phyloP scores from a whole-genome alignment of 2,888 invertebrate genomes.

The Cephus runcator region DNA sequence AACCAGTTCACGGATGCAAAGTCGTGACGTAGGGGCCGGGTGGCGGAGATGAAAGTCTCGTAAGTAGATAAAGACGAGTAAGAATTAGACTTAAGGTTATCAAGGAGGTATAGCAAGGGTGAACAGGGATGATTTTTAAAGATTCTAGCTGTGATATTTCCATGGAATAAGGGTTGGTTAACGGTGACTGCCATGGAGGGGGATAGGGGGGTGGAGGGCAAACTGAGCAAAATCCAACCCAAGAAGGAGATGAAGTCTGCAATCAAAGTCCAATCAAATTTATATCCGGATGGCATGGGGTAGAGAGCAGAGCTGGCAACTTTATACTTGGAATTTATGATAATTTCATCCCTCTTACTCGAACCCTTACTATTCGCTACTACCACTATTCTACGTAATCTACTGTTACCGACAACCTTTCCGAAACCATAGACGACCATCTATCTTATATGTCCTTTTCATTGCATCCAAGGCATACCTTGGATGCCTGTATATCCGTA shows the following conservation, averaged over 20 bases:
- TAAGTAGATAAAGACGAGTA: not conserved
- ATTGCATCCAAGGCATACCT: not conserved
- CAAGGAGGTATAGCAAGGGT: not conserved
- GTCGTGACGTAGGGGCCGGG: not conserved
- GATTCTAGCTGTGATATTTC: not conserved
- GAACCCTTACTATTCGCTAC: slow-evolving; percentile 18
- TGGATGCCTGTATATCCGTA: not conserved
- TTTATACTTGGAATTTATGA: slow-evolving; percentile 44
- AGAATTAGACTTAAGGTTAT: not conserved
- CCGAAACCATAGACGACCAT: slow-evolving; percentile 15
- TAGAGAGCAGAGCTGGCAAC: slow-evolving; percentile 29
- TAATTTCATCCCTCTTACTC: slow-evolving; percentile 32
- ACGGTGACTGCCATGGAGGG: not conserved
- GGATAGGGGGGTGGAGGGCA: not conserved
- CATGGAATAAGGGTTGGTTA: not conserved
- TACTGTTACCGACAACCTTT: not conserved
- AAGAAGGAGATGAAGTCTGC: slow-evolving; percentile 32
- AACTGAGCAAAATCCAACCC: slow-evolving; percentile 11
- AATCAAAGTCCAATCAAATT: slow-evolving; percentile 50
- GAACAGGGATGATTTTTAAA: not conserved
- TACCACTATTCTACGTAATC: slow-evolving; percentile 11
- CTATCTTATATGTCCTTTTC: slow-evolving; percentile 2
- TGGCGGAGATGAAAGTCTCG: not conserved
- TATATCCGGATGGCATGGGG: slow-evolving; percentile 38
- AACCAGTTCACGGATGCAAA: not conserved